These are phyloP conservation scores for Brachyistius frenatus DNA, from an alignment of 2,113 vertebrate genomes.

Conservation along the genomic window DNA sequence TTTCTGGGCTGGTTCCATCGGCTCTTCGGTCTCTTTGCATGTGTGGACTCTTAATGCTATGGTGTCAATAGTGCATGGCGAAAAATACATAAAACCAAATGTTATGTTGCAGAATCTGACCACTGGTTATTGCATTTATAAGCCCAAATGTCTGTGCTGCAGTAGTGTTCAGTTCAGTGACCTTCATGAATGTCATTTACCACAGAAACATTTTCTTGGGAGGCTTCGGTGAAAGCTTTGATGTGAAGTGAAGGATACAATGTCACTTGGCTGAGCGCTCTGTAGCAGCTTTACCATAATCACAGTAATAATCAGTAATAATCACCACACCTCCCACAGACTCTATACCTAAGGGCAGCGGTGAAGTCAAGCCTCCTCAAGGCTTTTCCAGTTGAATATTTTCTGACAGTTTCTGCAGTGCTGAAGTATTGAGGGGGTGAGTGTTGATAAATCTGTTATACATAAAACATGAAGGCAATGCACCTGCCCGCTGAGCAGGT, in stretches of 20 bases:
- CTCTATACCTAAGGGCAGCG: conserved; percentile 17
- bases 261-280: conserved; percentile 27
- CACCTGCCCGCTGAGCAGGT: conserved; percentile 53
- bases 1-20: conserved; percentile 15
- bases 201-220: conserved; percentile 31
- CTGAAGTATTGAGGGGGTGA: conserved; percentile 37
- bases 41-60: background rate
- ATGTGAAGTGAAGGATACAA: conserved; percentile 23
- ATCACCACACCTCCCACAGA: conserved; percentile 23
- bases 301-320: conserved; percentile 32
- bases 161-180: conserved; percentile 30
- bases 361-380: conserved; percentile 26
- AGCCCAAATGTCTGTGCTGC: background rate
- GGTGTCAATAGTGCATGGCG: background rate
- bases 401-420: conserved; percentile 44
- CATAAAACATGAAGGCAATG: conserved; percentile 74
- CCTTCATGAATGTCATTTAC: conserved; percentile 59
- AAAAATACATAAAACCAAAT: background rate
- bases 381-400: conserved; percentile 48
- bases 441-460: conserved; percentile 68
- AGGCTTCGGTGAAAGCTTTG: conserved; percentile 43
- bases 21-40: conserved; percentile 14
- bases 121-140: conserved; percentile 8
- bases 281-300: conserved; percentile 45
- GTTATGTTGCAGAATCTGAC: background rate